Percentiles rank a stretch among this genome's conserved stretches.
Evolutionary conservation across 2,888 invertebrate genomes (phyloP).

Genomic region (Lissocephala sabroskyi): DNA sequence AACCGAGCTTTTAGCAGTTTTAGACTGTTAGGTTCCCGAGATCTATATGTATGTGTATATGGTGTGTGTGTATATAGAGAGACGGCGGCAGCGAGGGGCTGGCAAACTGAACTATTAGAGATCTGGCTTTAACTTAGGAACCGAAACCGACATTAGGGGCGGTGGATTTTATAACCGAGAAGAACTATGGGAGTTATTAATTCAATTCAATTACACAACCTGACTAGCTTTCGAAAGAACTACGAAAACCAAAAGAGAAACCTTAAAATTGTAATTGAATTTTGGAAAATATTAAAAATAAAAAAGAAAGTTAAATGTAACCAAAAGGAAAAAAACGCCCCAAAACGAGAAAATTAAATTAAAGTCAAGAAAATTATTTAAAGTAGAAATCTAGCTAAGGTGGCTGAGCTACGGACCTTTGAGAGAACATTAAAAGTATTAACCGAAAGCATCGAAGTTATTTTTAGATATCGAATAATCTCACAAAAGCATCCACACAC

Average conservation of each 20-base stretch:
- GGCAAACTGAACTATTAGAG: constrained; percentile 18
- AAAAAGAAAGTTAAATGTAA: constrained; percentile 32
- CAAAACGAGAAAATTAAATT: constrained; percentile 9
- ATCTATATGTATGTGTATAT: not conserved
- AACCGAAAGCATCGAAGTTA: constrained; percentile 56
- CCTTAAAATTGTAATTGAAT: constrained; percentile 53
- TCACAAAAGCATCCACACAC: not conserved
- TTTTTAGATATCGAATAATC: constrained; percentile 22
- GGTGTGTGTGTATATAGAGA: too few species aligned
- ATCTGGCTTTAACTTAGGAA: constrained; percentile 32
- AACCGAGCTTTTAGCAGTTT: too few species aligned
- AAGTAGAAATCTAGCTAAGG: constrained; percentile 46
- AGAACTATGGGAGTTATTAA: not conserved
- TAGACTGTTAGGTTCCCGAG: too few species aligned
- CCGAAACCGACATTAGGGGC: constrained; percentile 5
- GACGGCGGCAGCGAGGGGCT: too few species aligned
- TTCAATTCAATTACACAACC: constrained; percentile 39
- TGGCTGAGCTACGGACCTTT: constrained; percentile 60
- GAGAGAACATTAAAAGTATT: constrained; percentile 34
- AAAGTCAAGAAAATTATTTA: constrained; percentile 14
- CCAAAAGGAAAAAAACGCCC: not conserved
- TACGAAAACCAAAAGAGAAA: constrained; percentile 19
- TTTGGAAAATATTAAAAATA: constrained; percentile 48
- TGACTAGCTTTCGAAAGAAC: constrained; percentile 52
- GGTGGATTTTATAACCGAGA: not conserved